Conservation (phyloP, 1,140 invertebrate genomes). For the Leptinotarsa undecemlineata region DNA sequence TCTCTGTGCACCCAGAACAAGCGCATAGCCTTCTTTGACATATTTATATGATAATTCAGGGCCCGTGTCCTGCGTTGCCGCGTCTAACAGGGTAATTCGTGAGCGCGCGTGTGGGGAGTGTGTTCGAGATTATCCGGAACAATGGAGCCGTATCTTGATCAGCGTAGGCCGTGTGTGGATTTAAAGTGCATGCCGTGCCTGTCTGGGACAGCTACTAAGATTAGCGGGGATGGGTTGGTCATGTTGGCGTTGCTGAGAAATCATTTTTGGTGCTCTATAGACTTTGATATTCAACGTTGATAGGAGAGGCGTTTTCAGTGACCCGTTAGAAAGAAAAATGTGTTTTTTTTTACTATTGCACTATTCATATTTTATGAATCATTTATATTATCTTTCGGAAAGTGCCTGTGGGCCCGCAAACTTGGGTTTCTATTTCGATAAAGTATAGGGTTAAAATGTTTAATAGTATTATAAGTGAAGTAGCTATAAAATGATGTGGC, state of each 20-base stretch:
- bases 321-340: too few relatives aligned
- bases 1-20: conserved; percentile 12
- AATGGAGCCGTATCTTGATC: conserved; percentile 27
- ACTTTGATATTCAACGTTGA: too few relatives aligned
- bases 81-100: conserved; percentile 10
- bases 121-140: conserved; percentile 28
- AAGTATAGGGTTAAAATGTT: too few relatives aligned
- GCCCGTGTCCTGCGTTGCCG: not conserved
- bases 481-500: too few relatives aligned
- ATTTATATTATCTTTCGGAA: too few relatives aligned
- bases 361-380: too few relatives aligned
- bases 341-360: too few relatives aligned
- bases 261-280: not conserved
- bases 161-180: conserved; percentile 13
- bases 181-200: conserved; percentile 6
- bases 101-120: conserved; percentile 18
- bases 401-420: too few relatives aligned
- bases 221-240: conserved; percentile 14
- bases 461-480: too few relatives aligned
- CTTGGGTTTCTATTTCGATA: too few relatives aligned
- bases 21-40: conserved; percentile 16
- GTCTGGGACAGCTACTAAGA: conserved; percentile 16
- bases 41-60: conserved; percentile 28
- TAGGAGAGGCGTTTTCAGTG: too few relatives aligned
- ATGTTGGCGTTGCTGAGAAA: not conserved